Base-by-base conservation (phyloP, 2,888 invertebrate species). In the Brachyptera risi region DNA sequence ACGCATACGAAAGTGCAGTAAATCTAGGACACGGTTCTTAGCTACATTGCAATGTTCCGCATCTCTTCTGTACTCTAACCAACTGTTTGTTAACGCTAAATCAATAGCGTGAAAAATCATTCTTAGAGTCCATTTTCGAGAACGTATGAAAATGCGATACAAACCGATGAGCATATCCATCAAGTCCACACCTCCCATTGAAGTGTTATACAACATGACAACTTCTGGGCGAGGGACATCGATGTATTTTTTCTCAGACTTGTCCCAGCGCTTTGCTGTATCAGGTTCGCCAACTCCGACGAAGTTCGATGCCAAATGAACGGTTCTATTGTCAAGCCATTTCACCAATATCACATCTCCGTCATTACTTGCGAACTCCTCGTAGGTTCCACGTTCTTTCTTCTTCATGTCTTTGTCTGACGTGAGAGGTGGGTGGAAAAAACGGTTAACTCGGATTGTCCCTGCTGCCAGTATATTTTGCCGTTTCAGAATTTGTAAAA, bases 311-410 rank as follows among this genome's bases (percentile, higher is more conserved):
- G 69, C 67, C 38, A 70, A 47, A 58, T 62, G 64, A n/a, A 71
- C 69, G 1, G 65, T 63, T 62, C 68, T 68, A 60, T 69, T 71
- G 60, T 70, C 69, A 59, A 68, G 61, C 69, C 70, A 70, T 63
- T 69, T 68, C 13, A 38, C 38, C 4, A 67, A 56, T 31, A 64
- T 65, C 47, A 63, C 63, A 38, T 65, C 59, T 3, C 50, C 59
- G 61, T 65, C 57, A 17, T 42, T 37, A 59, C 67, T 68, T 9
- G 58, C 57, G 13, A 66, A 17, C 38, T 60, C 62, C 56, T 65
- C 65, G 19, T 19, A 19, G n/a, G 35, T 56, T 50, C 63, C 63
- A 57, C 59, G 56, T 21, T 49, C 23, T 56, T 58, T 49, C 31
- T 65, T 63, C 35, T 47, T 58, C 23, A 63, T 56, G 56, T 35